A percentile compares a stretch with the other conserved stretches of the same genome.
Evolutionary conservation across 2,888 invertebrate species (phyloP).

Genomic region (Stenodema calcarata): DNA sequence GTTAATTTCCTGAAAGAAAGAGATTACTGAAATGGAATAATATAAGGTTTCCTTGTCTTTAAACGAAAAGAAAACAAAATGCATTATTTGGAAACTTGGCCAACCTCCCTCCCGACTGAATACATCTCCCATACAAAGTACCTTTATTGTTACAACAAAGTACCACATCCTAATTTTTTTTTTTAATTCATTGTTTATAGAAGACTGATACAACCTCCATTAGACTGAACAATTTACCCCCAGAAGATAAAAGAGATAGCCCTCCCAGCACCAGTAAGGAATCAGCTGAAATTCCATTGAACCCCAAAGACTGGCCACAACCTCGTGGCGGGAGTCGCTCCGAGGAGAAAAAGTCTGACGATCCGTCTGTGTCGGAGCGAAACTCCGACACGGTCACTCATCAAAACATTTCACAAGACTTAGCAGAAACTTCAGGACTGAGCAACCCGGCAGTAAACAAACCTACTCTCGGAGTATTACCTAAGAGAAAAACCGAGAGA

Average conservation of each 20-base stretch:
- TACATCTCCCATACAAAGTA: no score
- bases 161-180: background rate
- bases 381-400: background rate
- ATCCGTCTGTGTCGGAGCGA: background rate
- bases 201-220: constrained; percentile 28
- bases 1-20: no score
- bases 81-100: no score
- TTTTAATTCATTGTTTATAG: background rate
- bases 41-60: no score
- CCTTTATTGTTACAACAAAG: no score
- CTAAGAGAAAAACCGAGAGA: constrained; percentile 53
- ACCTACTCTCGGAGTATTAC: background rate
- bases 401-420: constrained; percentile 25
- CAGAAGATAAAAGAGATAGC: background rate
- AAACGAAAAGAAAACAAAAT: no score
- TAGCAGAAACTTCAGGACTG: constrained; percentile 26
- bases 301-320: background rate
- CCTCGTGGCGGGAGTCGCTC: background rate
- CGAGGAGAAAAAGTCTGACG: background rate
- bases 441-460: background rate
- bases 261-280: background rate
- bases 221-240: constrained; percentile 48
- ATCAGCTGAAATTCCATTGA: background rate
- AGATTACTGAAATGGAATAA: no score
- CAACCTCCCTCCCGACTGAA: no score